phyloP scores from a whole-genome alignment of 1,140 invertebrate species.

The Drosophila pseudoananassae region DNA sequence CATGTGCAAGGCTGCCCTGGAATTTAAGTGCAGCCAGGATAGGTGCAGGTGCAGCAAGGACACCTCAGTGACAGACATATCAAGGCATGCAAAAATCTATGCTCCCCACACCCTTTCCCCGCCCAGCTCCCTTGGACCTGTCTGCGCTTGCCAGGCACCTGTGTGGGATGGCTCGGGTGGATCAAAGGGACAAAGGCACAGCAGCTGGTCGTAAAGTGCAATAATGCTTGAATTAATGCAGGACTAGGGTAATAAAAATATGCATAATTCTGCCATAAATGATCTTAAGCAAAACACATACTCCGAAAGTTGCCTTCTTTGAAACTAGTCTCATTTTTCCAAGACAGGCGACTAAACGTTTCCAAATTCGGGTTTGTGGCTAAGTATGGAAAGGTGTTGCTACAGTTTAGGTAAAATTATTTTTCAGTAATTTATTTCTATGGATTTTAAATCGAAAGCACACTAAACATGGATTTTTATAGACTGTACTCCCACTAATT shows the following conservation, averaged over 20 bases:
- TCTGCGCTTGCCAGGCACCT: conserved; percentile 61
- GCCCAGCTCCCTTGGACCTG: background rate
- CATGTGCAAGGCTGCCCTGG: conserved; percentile 30
- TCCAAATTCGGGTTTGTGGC: background rate
- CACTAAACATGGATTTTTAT: too few species aligned
- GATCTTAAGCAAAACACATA: conserved; percentile 69
- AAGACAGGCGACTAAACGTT: conserved; percentile 60
- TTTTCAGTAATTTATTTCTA: too few species aligned
- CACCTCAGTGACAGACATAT: conserved; percentile 34
- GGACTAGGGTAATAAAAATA: conserved; percentile 80
- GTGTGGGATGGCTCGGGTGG: conserved; percentile 3
- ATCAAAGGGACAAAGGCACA: conserved; percentile 45
- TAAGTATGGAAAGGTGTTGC: background rate
- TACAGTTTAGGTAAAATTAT: too few species aligned
- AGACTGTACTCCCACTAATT: too few species aligned
- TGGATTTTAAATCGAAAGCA: too few species aligned
- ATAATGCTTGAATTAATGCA: conserved; percentile 81
- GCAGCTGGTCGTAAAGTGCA: conserved; percentile 79
- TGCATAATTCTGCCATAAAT: conserved; percentile 81
- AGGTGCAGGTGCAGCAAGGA: conserved; percentile 15
- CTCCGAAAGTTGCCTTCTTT: conserved; percentile 12
- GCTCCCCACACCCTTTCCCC: conserved; percentile 45
- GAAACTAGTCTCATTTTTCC: conserved; percentile 22
- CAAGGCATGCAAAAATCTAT: conserved; percentile 76
- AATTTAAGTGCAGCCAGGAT: conserved; percentile 72